Percentiles rank a stretch among this genome's conserved stretches.
Conservation (phyloP, 2,113 vertebrate species). For the Macquaria australasica region DNA sequence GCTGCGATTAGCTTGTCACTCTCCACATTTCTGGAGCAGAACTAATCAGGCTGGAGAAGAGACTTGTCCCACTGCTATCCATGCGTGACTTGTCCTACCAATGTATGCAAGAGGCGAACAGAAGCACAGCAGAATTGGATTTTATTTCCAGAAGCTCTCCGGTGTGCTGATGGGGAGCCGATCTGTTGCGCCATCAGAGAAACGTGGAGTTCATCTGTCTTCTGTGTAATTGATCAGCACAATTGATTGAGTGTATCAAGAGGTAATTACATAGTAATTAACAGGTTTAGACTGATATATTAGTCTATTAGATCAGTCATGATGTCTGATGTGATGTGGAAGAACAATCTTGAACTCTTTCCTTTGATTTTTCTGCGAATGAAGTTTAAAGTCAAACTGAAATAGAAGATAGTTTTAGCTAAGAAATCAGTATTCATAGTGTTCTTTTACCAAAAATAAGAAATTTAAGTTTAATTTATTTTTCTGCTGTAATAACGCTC, state of each 20-base stretch:
- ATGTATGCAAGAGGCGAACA: slow-evolving; percentile 44
- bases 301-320: slow-evolving; percentile 34
- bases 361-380: not conserved
- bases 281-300: slow-evolving; percentile 39
- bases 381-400: not conserved
- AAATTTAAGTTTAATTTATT: no score
- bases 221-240: slow-evolving; percentile 54
- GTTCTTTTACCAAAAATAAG: no score
- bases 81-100: slow-evolving; percentile 63
- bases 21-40: slow-evolving; percentile 76
- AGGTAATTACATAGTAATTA: slow-evolving; percentile 62
- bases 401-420: not conserved
- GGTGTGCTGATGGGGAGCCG: slow-evolving; percentile 11
- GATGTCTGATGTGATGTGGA: not conserved
- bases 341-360: not conserved
- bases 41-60: slow-evolving; percentile 74
- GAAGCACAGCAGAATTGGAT: slow-evolving; percentile 52
- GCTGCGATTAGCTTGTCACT: slow-evolving; percentile 74
- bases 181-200: slow-evolving; percentile 33
- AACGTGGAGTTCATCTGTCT: slow-evolving; percentile 49
- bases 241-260: slow-evolving; percentile 53
- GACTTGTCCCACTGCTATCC: slow-evolving; percentile 46
- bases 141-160: slow-evolving; percentile 45
- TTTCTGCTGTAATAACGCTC: not conserved
- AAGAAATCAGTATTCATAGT: not conserved